These are phyloP conservation scores for Metallyticus violacea DNA, from an alignment of 2,888 invertebrate species.

Conservation along the genomic window DNA sequence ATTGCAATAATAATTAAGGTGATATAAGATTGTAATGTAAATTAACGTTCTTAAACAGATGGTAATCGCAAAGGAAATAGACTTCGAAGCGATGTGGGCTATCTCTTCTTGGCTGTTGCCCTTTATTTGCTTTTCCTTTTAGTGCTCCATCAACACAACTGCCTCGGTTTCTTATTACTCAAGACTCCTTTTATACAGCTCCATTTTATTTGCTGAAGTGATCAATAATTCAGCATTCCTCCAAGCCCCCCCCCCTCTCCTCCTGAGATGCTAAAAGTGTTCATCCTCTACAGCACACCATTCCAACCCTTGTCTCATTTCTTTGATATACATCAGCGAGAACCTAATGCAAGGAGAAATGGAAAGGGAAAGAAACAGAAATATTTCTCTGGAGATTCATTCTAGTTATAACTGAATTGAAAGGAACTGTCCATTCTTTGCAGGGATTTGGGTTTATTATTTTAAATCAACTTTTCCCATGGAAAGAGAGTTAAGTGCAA, in stretches of 20 bases:
- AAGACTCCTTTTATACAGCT: neutral
- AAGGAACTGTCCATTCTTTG: neutral
- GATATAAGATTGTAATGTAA: neutral
- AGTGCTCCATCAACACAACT: neutral
- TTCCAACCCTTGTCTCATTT: neutral
- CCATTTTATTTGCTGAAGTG: neutral
- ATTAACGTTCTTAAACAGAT: neutral
- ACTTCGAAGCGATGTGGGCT: neutral
- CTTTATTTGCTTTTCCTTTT: neutral
- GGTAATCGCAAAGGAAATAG: neutral
- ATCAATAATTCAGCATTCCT: neutral
- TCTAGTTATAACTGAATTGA: neutral
- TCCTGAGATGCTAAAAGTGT: neutral
- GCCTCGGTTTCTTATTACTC: neutral
- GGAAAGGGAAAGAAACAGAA: too few relatives aligned
- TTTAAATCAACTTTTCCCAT: neutral
- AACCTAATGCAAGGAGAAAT: too few relatives aligned
- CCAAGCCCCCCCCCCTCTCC: neutral
- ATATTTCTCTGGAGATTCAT: neutral
- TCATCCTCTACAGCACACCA: too few relatives aligned
- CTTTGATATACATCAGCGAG: neutral
- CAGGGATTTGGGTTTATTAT: too few relatives aligned
- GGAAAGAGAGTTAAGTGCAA: too few relatives aligned
- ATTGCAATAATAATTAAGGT: too few relatives aligned
- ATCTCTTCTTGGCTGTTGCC: neutral